Conservation (phyloP, 2,888 invertebrate species). For the Agonopterix subpropinquella region DNA sequence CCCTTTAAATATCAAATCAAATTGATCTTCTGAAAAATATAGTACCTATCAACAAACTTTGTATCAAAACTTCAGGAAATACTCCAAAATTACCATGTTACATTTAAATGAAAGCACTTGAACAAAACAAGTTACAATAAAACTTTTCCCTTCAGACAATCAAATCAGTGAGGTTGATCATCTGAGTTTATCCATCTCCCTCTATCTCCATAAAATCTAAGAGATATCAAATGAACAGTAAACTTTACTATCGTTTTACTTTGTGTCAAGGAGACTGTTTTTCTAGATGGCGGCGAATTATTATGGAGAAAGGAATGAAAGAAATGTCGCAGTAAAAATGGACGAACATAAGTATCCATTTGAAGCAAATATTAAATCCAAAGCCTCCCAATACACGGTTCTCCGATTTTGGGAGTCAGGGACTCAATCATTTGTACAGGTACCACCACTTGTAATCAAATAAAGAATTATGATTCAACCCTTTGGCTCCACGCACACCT, state of each 20-base stretch:
- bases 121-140: too few relatives aligned
- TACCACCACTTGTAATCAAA: too few relatives aligned
- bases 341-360: not conserved
- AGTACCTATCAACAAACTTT: too few relatives aligned
- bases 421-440: too few relatives aligned
- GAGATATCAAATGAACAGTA: slow-evolving; percentile 26
- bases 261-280: slow-evolving; percentile 13
- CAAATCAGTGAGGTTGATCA: slow-evolving; percentile 19
- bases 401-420: too few relatives aligned
- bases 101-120: not conserved
- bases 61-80: not conserved
- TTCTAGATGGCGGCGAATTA: slow-evolving; percentile 11
- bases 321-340: not conserved
- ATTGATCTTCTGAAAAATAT: too few relatives aligned
- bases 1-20: too few relatives aligned
- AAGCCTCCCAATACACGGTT: too few relatives aligned
- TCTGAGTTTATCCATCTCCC: slow-evolving; percentile 16
- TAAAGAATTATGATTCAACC: too few relatives aligned
- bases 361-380: too few relatives aligned
- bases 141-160: slow-evolving; percentile 8
- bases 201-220: slow-evolving; percentile 29
- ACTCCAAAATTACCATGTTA: not conserved
- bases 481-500: too few relatives aligned
- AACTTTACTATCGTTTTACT: slow-evolving; percentile 27
- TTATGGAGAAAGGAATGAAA: not conserved